Percentiles rank a stretch among this genome's conserved stretches.
Evolutionary conservation across 2,113 vertebrate genomes (phyloP).

Genomic region (Antechinus flavipes): DNA sequence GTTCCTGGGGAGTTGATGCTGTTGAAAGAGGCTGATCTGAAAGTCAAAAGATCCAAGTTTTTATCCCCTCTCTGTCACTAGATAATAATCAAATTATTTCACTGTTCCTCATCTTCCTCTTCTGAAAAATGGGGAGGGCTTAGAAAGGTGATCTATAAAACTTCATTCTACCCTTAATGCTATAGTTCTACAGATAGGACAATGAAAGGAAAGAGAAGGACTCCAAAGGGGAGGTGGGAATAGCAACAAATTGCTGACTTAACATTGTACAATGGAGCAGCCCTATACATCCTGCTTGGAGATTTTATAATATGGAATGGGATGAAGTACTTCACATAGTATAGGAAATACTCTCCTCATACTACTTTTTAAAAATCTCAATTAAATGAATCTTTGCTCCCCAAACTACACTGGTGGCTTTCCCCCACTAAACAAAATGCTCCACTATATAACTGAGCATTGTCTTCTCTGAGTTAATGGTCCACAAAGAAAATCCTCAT

Average conservation of each 20-base stretch:
- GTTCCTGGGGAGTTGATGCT: background rate
- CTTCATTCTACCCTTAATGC: background rate
- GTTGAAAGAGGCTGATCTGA: background rate
- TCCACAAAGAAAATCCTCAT: constrained; percentile 27
- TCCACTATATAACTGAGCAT: background rate
- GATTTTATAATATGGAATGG: background rate
- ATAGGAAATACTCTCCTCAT: background rate
- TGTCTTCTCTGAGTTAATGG: constrained; percentile 30
- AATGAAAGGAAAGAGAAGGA: background rate
- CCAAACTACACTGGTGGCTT: background rate
- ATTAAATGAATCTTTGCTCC: background rate
- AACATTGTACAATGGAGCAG: background rate
- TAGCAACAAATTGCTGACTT: background rate
- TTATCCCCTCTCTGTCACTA: background rate
- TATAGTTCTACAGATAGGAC: background rate
- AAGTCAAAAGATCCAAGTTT: background rate
- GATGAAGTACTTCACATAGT: background rate
- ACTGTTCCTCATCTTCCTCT: background rate
- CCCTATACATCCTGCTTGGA: background rate
- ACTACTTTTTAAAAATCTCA: background rate
- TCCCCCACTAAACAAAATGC: background rate
- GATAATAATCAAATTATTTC: background rate
- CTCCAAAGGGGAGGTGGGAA: background rate
- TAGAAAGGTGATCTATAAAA: background rate
- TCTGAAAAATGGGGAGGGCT: background rate